Evolutionary conservation across 2,888 invertebrate species (phyloP).

Genomic region (Pterostichus niger): DNA sequence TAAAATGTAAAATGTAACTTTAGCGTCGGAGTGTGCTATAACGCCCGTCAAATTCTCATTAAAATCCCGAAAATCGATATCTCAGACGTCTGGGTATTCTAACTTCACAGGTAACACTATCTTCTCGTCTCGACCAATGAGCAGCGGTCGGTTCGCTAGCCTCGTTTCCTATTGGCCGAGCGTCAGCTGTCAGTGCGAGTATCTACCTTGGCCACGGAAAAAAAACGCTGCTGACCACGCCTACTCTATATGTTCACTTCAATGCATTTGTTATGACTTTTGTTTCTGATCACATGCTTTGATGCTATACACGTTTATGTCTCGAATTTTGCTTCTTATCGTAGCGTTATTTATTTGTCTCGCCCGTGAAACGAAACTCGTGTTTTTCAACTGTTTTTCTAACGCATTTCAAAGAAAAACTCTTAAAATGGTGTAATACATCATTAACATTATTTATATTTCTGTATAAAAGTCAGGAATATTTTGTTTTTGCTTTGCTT

Average conservation of each 20-base stretch:
- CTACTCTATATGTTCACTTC: constrained; percentile 54
- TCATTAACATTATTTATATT: constrained; percentile 52
- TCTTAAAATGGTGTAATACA: constrained; percentile 44
- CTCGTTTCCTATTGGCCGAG: constrained; percentile 70
- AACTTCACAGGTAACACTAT: constrained; percentile 59
- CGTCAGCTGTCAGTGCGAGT: constrained; percentile 68
- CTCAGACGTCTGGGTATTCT: constrained; percentile 60
- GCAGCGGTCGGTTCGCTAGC: constrained; percentile 54
- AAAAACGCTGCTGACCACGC: constrained; percentile 51
- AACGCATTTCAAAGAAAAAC: background rate
- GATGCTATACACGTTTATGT: constrained; percentile 36
- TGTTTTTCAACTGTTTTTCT: constrained; percentile 13
- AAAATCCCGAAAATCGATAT: constrained; percentile 60
- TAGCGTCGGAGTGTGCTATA: too few species aligned
- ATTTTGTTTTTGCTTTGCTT: background rate
- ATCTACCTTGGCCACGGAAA: constrained; percentile 64
- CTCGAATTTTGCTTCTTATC: constrained; percentile 26
- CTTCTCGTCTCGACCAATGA: constrained; percentile 69
- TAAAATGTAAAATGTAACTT: too few species aligned
- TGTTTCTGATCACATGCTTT: constrained; percentile 50
- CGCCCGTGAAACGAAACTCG: constrained; percentile 2
- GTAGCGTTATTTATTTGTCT: constrained; percentile 43
- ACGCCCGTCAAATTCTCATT: constrained; percentile 67
- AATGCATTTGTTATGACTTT: constrained; percentile 57
- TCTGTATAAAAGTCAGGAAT: background rate